Evolutionary conservation across 2,888 invertebrate genomes (phyloP).

Genomic region (Labia minor): DNA sequence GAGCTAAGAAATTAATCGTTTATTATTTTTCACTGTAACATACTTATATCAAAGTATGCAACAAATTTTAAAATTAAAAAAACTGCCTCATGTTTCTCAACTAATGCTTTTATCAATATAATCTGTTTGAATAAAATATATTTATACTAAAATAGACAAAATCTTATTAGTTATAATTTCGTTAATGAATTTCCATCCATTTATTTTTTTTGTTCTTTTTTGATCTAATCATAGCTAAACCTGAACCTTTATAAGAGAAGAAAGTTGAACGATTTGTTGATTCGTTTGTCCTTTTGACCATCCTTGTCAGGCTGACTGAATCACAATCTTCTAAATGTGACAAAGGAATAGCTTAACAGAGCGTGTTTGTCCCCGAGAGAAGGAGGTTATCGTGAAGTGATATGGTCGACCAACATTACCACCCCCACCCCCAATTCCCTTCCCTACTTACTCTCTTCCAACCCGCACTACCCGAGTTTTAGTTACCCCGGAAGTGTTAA

Average conservation of each 20-base stretch:
- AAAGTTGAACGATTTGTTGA: neutral
- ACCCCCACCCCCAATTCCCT: neutral
- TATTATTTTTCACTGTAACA: too few species aligned
- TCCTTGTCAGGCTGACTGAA: neutral
- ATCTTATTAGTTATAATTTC: too few species aligned
- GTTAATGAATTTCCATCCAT: too few species aligned
- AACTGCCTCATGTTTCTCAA: too few species aligned
- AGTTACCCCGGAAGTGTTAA: constrained; percentile 7
- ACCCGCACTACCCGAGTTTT: neutral
- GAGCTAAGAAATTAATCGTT: too few species aligned
- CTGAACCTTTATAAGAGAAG: neutral
- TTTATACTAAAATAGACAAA: too few species aligned
- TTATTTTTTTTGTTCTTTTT: neutral
- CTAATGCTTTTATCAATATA: too few species aligned
- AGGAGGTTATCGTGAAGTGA: too few species aligned
- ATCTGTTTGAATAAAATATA: too few species aligned
- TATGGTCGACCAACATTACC: neutral
- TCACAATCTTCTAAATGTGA: neutral
- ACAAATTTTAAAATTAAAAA: too few species aligned
- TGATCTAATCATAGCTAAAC: neutral
- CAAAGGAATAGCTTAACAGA: neutral
- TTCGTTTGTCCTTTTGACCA: constrained; percentile 13
- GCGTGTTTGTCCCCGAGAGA: neutral
- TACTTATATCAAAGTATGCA: too few species aligned
- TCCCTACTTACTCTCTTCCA: neutral